Evolutionary conservation across 2,888 invertebrate genomes (phyloP).

Genomic region (Melikaiella ostensackeni): DNA sequence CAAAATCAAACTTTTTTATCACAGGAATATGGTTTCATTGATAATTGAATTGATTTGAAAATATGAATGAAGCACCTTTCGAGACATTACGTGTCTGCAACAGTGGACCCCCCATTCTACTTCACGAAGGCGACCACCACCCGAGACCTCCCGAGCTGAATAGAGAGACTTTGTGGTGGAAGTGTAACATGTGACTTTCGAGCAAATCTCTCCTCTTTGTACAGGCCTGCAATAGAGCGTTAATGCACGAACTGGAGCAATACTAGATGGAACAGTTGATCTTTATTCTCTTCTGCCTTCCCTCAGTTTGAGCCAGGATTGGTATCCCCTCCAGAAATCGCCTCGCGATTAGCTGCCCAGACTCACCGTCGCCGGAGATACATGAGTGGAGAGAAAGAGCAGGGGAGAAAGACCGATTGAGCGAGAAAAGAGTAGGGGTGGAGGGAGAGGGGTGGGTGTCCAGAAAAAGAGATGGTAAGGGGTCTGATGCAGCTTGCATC

Average conservation of each 20-base stretch:
- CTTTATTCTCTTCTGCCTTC: slow-evolving; percentile 16
- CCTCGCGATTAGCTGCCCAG: slow-evolving; percentile 16
- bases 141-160: too few relatives aligned
- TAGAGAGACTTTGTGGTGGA: too few relatives aligned
- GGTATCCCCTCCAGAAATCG: slow-evolving; percentile 34
- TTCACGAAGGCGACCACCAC: too few relatives aligned
- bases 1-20: too few relatives aligned
- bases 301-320: slow-evolving; percentile 1
- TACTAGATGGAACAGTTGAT: neutral
- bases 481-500: slow-evolving; percentile 38
- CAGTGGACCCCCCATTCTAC: too few relatives aligned
- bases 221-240: neutral
- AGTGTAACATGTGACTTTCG: too few relatives aligned
- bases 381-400: neutral
- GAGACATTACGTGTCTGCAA: too few relatives aligned
- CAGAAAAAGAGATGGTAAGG: slow-evolving; percentile 44
- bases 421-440: slow-evolving; percentile 44
- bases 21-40: too few relatives aligned
- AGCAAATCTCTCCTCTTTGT: too few relatives aligned
- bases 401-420: slow-evolving; percentile 36
- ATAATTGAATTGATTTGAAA: too few relatives aligned
- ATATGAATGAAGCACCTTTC: too few relatives aligned
- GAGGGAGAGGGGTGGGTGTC: slow-evolving; percentile 44
- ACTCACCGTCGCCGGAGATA: slow-evolving; percentile 37
- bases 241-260: neutral